A percentile compares a stretch with the other conserved stretches of the same genome.
These are phyloP conservation scores for Clarias platycephalus DNA, from an alignment of 2,797 vertebrate genomes.

Conservation along the genomic window DNA sequence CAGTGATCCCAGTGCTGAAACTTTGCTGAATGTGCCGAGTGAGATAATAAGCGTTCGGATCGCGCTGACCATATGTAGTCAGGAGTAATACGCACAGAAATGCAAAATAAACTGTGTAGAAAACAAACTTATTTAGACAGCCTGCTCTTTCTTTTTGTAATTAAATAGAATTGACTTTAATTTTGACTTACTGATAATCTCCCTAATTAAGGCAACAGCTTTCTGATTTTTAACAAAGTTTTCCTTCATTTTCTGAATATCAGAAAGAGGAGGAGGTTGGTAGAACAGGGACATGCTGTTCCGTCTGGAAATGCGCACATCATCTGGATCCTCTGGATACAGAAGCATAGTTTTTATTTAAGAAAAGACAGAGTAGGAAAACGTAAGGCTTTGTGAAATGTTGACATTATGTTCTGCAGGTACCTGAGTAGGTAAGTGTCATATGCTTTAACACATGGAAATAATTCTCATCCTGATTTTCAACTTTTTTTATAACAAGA, in stretches of 20 bases:
- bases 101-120: constrained; percentile 81
- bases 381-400: not conserved
- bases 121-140: constrained; percentile 38
- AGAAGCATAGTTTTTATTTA: not conserved
- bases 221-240: constrained; percentile 86
- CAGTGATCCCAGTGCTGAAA: constrained; percentile 80
- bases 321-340: constrained; percentile 72
- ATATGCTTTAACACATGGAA: constrained; percentile 71
- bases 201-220: constrained; percentile 83
- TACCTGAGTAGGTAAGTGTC: constrained; percentile 39
- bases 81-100: constrained; percentile 93
- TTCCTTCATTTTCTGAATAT: constrained; percentile 83
- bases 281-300: constrained; percentile 84
- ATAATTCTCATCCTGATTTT: constrained; percentile 80
- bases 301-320: constrained; percentile 72
- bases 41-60: constrained; percentile 87
- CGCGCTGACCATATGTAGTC: constrained; percentile 89
- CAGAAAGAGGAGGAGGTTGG: constrained; percentile 78
- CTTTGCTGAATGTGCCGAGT: constrained; percentile 86
- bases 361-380: not conserved
- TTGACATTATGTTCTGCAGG: not conserved
- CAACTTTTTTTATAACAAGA: constrained; percentile 86
- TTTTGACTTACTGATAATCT: constrained; percentile 71
- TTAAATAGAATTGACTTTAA: not conserved
- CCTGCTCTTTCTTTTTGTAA: not conserved